phyloP scores from a whole-genome alignment of 2,113 vertebrate species.

The Fulica atra region DNA sequence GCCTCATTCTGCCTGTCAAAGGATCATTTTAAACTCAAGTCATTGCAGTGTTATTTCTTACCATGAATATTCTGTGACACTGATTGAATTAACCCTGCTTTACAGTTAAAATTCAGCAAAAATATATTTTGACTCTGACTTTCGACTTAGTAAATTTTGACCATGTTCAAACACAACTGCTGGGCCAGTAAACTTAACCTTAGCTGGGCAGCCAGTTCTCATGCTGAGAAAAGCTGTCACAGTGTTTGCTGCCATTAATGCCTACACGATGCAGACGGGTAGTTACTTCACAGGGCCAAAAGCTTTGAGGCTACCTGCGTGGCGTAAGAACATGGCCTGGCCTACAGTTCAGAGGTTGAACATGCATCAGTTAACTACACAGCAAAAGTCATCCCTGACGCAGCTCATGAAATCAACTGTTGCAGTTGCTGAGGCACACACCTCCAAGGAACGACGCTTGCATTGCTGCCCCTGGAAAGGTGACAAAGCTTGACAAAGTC shows the following conservation, averaged over 20 bases:
- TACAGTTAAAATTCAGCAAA: not conserved
- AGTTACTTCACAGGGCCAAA: not conserved
- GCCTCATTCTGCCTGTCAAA: slow-evolving; percentile 10
- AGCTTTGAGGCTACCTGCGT: not conserved
- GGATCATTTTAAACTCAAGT: not conserved
- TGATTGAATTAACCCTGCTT: not conserved
- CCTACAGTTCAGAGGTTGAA: not conserved
- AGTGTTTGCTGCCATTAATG: not conserved
- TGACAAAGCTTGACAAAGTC: not conserved
- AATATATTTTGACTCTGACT: not conserved
- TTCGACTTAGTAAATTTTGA: not conserved
- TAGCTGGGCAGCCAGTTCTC: not conserved
- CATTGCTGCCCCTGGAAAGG: not conserved
- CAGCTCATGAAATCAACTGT: not conserved
- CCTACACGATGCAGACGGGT: not conserved
- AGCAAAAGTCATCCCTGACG: not conserved
- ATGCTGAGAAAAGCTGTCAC: not conserved
- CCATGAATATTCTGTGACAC: not conserved
- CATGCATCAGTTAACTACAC: fast-evolving
- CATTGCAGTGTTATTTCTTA: not conserved
- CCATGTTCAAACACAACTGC: not conserved
- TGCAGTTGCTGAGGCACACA: not conserved
- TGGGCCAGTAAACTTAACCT: not conserved
- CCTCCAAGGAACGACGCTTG: not conserved
- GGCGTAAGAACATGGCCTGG: not conserved